These are phyloP conservation scores for Perizoma affinitatum DNA, from an alignment of 2,888 invertebrate species.

Conservation along the genomic window DNA sequence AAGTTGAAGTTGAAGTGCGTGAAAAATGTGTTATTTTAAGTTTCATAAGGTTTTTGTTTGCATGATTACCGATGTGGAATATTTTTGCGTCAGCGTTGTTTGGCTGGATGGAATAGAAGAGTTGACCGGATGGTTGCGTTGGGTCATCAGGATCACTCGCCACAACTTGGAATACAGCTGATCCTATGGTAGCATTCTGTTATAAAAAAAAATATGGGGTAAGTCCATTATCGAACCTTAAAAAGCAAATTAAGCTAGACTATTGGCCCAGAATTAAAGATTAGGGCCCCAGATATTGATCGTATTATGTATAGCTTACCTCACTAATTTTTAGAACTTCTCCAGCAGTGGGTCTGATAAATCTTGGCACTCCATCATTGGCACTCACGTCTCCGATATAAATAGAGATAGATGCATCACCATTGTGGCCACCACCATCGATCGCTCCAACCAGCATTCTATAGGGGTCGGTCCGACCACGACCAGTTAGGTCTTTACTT, in stretches of 20 bases:
- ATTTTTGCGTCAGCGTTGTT: conserved; percentile 86
- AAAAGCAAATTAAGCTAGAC: too few relatives aligned
- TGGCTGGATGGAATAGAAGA: conserved; percentile 88
- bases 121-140: conserved; percentile 88
- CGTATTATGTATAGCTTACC: conserved; percentile 59
- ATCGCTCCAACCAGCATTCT: conserved; percentile 87
- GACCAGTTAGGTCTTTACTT: conserved; percentile 87
- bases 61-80: conserved; percentile 84
- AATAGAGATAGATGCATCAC: conserved; percentile 86
- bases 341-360: conserved; percentile 87
- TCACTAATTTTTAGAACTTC: conserved; percentile 89
- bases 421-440: conserved; percentile 87
- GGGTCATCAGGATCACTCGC: conserved; percentile 92
- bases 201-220: conserved; percentile 17
- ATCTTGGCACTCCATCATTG: conserved; percentile 91
- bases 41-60: background rate
- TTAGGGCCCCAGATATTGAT: too few relatives aligned
- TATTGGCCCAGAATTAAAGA: too few relatives aligned
- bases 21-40: background rate
- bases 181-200: conserved; percentile 88
- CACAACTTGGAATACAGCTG: conserved; percentile 89
- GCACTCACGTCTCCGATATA: conserved; percentile 92
- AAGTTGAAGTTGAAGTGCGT: background rate
- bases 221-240: too few relatives aligned
- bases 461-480: conserved; percentile 90